These are phyloP conservation scores for Cinclus mexicanus DNA, from an alignment of 2,113 vertebrate species.

Conservation along the genomic window DNA sequence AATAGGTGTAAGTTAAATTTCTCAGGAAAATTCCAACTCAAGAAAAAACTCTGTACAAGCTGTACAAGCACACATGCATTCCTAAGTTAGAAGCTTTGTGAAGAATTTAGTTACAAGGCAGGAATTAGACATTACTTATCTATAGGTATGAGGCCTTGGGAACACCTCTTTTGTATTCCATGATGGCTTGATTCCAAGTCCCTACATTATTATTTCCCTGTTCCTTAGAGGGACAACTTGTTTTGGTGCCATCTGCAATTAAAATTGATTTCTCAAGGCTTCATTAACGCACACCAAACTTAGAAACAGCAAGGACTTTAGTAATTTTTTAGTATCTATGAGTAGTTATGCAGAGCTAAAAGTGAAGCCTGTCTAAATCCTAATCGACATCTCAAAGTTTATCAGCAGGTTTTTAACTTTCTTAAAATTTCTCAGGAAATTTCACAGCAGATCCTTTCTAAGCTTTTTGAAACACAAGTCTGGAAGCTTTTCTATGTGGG, in stretches of 20 bases:
- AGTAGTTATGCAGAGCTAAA: background rate
- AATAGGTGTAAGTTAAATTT: background rate
- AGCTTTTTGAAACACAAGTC: background rate
- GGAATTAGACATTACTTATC: background rate
- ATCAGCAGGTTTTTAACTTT: background rate
- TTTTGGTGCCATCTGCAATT: background rate
- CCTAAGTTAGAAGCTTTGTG: background rate
- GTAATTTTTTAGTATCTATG: background rate
- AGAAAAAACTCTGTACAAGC: background rate
- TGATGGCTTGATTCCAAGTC: background rate
- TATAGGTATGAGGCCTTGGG: background rate
- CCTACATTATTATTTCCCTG: background rate
- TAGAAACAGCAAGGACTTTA: background rate
- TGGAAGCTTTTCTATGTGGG: constrained; percentile 22
- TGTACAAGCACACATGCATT: background rate
- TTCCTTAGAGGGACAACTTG: background rate
- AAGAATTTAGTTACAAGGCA: background rate
- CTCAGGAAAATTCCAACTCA: background rate
- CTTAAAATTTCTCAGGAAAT: constrained; percentile 18
- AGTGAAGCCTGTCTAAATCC: background rate
- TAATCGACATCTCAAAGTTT: background rate
- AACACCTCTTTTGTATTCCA: background rate
- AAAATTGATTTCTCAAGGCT: background rate
- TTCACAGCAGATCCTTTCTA: background rate
- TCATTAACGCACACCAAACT: background rate